These are phyloP conservation scores for Pluvianellus socialis DNA, from an alignment of 2,113 vertebrate species.

Conservation along the genomic window DNA sequence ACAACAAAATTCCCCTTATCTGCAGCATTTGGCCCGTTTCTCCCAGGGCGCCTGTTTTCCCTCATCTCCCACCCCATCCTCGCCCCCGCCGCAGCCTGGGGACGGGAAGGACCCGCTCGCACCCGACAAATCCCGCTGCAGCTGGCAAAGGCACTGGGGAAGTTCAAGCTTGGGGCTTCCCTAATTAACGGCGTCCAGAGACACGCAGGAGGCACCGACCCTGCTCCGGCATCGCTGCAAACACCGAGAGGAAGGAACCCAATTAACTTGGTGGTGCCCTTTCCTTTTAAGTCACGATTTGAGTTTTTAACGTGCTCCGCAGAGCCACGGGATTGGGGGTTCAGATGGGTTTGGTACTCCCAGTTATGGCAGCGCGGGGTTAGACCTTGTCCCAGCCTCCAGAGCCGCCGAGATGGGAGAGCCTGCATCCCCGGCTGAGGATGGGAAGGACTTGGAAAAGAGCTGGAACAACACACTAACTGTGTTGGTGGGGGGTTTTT, in stretches of 20 bases:
- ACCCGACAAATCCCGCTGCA: background rate
- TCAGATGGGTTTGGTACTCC: background rate
- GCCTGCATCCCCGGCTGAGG: background rate
- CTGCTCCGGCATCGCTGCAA: rapidly evolving
- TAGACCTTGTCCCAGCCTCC: background rate
- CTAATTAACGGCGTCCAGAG: background rate
- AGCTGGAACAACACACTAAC: background rate
- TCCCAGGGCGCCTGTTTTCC: background rate
- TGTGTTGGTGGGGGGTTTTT: rapidly evolving
- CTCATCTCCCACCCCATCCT: background rate
- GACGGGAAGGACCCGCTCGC: background rate
- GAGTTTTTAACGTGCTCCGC: background rate
- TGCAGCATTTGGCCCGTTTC: background rate
- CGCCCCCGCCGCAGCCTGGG: rapidly evolving
- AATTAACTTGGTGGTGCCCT: background rate
- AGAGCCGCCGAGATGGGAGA: background rate
- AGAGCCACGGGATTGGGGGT: background rate
- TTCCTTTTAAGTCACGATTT: rapidly evolving
- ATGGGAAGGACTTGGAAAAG: background rate
- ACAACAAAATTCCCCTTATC: background rate
- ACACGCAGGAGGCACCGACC: background rate
- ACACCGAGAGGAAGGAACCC: background rate
- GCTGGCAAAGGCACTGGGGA: background rate
- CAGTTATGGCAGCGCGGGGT: background rate
- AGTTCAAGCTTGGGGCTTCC: background rate